Evolutionary conservation across 2,113 vertebrate genomes (phyloP), one percentile per base, ranked within the genome.

Genomic region (Noturus placidus): DNA sequence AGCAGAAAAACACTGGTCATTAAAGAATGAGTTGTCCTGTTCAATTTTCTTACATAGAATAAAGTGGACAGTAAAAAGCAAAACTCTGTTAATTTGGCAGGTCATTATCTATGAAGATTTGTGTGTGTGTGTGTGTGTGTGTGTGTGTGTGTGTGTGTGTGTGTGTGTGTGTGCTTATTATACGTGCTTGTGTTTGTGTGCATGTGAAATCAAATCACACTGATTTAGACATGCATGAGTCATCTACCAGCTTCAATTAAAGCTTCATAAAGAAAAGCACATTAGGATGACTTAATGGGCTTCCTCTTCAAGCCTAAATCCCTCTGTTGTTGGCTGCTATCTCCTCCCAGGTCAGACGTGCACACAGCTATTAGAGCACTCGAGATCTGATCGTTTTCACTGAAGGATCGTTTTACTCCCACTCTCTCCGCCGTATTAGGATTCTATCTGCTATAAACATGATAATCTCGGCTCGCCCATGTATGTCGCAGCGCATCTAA

Each of bases 361-460:
- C 79, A 83, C 87, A 25, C 77, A 82, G 83, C 90, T 91, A 90
- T 91, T 91, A 90, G 81, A 86, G 85, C 30, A 25, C 85, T 84
- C 79, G 83, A 88, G 87, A 91, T 85, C 87, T 85, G 91, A 91
- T 91, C 78, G 72, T 83, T 89, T 79, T 87, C 88, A 87, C 88
- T 61, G 77, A 84, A 84, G 89, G 85, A 91, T 90, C 63, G 57
- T 91, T 91, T 87, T 80, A 78, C 85, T 83, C 65, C 79, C 59
- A 69, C 72, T 50, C 81, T 80, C 86, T 87, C 86, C 76, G 38
- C 83, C 59, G 70, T 86, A 86, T 91, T 91, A 86, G 65, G 84
- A 89, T 91, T 86, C 81, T 89, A 88, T 90, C 89, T 89, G 86
- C 57, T 56, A 83, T 88, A 88, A 88, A 87, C 63, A 57, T n/a